Base-by-base conservation (phyloP, 2,888 invertebrate species). In the Plagodis dolabraria region DNA sequence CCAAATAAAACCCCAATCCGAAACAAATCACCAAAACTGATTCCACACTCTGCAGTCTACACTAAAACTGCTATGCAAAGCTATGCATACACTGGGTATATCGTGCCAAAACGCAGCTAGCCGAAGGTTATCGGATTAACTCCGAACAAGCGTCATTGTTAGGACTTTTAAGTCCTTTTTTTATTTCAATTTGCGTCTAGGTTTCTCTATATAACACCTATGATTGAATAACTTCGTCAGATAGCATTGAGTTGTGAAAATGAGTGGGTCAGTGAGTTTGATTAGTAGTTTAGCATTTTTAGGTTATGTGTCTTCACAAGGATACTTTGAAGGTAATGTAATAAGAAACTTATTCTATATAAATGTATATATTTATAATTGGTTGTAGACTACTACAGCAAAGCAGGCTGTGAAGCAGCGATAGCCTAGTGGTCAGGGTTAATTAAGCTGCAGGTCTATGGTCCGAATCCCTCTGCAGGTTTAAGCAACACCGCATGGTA, bases 281-380 rank as follows among this genome's bases (percentile, higher is more conserved):
- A 40, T 52, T 74, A 52, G 35, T 76, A 33, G 44, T 79, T 47
- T 77, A 53, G 33, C 77, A 33, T 36, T 80, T 38, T 46, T 80
- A 12, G 74, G 71, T 48, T 80, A 63, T 71, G 78, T 76, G 9
- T 57, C 65, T 5, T 68, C 78, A 8, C 81, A 84, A 60, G 78
- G 83, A 57, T 80, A 76, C 70, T 76, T 70, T 69, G 84, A 86
- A 76, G 80, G 88, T 87, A 69, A 79, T 75, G 64, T 34, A 45
- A 7, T 36, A 36, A 7, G 4, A 7, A 0, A 36, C 36, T 36
- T 4, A 36, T 36, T n/a, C n/a, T n/a, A n/a, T n/a, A n/a, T n/a
- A n/a, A n/a, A n/a, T n/a, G n/a, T n/a, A n/a, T n/a, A n/a, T n/a
- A n/a, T n/a, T n/a, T n/a, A n/a, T n/a, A n/a, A n/a, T n/a, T n/a